Percentiles rank a stretch among this genome's conserved stretches.
These are phyloP conservation scores for Thysanoteuthis rhombus DNA, from an alignment of 2,888 invertebrate species.

Conservation along the genomic window DNA sequence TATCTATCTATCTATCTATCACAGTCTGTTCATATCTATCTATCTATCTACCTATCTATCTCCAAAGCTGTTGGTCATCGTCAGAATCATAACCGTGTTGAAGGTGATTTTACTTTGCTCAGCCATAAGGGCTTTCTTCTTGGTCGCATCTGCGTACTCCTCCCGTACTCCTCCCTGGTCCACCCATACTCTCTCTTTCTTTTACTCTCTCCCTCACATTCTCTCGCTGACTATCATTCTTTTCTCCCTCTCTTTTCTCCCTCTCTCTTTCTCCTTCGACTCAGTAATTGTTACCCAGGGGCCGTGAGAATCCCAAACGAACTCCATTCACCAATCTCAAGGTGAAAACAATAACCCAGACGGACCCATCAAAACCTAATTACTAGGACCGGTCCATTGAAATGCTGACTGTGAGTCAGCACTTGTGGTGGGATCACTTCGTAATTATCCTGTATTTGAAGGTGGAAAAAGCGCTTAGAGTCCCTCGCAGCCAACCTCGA, in stretches of 20 bases:
- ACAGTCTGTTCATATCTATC: neutral
- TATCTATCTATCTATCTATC: neutral
- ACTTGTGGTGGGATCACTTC: neutral
- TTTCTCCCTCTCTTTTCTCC: neutral
- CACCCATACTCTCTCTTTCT: too few relatives aligned
- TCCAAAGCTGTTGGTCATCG: neutral
- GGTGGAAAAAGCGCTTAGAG: neutral
- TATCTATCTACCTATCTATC: neutral
- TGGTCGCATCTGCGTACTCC: too few relatives aligned
- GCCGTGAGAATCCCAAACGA: neutral
- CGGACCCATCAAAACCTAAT: neutral
- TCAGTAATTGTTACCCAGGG: neutral
- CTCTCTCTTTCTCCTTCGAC: neutral
- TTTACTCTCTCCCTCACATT: neutral
- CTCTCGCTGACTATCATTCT: neutral
- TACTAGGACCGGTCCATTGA: neutral
- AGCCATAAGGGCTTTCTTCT: neutral
- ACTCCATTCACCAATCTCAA: constrained; percentile 12
- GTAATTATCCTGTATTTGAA: neutral
- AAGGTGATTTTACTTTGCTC: neutral
- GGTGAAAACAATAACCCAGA: neutral
- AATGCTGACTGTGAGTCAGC: neutral
- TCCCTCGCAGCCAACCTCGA: neutral
- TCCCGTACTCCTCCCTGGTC: too few relatives aligned
- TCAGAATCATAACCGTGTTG: neutral